Evolutionary conservation across 2,797 vertebrate genomes (phyloP).

Genomic region (Syngnathus rostellatus): DNA sequence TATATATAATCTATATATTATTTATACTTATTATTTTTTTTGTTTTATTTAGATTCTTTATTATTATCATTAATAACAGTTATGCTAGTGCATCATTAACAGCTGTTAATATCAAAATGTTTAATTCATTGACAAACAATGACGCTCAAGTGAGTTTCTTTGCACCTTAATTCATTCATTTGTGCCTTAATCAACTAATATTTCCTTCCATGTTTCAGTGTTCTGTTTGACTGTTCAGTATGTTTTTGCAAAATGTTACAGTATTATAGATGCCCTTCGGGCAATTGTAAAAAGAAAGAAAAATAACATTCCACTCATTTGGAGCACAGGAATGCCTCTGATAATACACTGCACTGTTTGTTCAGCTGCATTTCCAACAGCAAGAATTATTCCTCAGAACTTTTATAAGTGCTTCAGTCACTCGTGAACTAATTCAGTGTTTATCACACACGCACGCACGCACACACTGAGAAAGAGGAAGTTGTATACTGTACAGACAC

Average conservation of each 20-base stretch:
- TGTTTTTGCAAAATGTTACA: too few species aligned
- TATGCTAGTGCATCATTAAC: background rate
- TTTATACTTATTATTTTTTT: too few species aligned
- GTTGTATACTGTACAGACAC: slow-evolving; percentile 30
- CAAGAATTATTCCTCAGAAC: background rate
- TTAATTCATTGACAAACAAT: background rate
- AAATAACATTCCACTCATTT: background rate
- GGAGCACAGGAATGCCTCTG: background rate
- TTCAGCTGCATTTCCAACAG: background rate
- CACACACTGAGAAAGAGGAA: slow-evolving; percentile 59
- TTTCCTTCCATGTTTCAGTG: too few species aligned
- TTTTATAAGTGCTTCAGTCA: background rate
- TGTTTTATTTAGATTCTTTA: too few species aligned
- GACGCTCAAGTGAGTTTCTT: background rate
- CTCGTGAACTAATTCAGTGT: background rate
- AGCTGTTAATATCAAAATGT: background rate
- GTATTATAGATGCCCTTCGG: too few species aligned
- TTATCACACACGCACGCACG: slow-evolving; percentile 5
- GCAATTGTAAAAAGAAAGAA: background rate
- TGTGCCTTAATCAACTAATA: background rate
- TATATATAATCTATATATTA: too few species aligned
- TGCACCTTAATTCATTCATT: background rate
- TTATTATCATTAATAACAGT: too few species aligned
- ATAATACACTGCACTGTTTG: background rate
- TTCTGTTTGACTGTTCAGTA: too few species aligned